Percentiles rank a stretch among this genome's conserved stretches.
phyloP scores from a whole-genome alignment of 2,888 invertebrate genomes.

The Oscheius sp. region DNA sequence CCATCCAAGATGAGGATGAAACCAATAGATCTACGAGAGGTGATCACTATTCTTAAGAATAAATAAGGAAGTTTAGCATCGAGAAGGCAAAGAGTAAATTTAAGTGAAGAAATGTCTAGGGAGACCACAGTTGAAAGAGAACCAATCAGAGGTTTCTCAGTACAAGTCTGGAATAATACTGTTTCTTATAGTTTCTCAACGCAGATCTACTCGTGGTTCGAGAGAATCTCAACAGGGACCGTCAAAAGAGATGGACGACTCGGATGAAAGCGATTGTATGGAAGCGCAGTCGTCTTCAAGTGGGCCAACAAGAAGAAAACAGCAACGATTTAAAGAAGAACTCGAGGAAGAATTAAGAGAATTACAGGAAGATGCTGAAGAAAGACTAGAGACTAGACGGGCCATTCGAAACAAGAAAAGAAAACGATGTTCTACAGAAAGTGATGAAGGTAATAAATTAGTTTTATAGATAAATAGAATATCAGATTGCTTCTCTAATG shows the following conservation, averaged over 20 bases:
- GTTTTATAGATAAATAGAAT: not conserved
- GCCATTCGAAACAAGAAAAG: not conserved
- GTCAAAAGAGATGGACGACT: not conserved
- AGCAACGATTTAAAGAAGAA: conserved; percentile 1
- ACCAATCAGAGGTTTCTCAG: too few species aligned
- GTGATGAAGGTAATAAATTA: not conserved
- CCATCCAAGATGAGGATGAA: too few species aligned
- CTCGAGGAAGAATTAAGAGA: not conserved
- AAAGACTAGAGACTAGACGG: not conserved
- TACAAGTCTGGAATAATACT: too few species aligned
- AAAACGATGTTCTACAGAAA: not conserved
- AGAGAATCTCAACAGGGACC: not conserved
- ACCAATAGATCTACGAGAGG: too few species aligned
- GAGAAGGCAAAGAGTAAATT: too few species aligned
- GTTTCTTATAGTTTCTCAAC: too few species aligned
- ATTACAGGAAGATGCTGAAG: not conserved
- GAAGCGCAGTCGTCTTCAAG: too few species aligned
- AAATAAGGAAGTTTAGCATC: too few species aligned
- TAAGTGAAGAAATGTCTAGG: too few species aligned
- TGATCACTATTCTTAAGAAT: too few species aligned
- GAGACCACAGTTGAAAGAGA: too few species aligned
- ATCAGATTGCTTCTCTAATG: conserved; percentile 6
- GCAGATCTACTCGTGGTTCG: not conserved
- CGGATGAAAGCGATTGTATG: too few species aligned
- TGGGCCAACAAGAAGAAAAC: not conserved